Evolutionary conservation across 2,113 vertebrate species (phyloP).

Genomic region (Campylomormyrus tamandua): DNA sequence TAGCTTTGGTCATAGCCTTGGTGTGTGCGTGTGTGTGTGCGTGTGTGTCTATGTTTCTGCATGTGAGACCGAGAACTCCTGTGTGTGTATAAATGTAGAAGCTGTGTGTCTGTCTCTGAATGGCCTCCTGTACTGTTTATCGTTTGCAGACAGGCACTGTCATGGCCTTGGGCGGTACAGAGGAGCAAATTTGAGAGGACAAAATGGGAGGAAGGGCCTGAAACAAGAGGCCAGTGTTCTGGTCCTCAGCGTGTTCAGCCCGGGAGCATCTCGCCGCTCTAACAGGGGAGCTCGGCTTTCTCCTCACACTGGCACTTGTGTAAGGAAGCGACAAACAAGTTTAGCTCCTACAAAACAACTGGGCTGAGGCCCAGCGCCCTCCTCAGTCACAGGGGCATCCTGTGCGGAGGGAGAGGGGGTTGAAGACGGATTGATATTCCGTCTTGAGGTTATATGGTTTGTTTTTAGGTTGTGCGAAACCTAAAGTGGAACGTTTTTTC

Average conservation of each 20-base stretch:
- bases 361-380: background rate
- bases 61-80: background rate
- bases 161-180: background rate
- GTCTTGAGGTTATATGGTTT: background rate
- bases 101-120: background rate
- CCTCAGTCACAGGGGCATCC: background rate
- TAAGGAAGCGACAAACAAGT: background rate
- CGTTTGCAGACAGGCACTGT: background rate
- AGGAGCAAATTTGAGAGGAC: background rate
- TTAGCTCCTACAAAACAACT: background rate
- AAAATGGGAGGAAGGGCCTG: background rate
- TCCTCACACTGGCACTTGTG: background rate
- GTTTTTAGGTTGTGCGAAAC: background rate
- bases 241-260: background rate
- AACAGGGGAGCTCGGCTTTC: background rate
- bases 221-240: slow-evolving; percentile 8
- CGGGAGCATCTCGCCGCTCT: background rate
- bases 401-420: background rate
- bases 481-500: background rate
- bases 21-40: background rate
- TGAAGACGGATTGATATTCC: background rate
- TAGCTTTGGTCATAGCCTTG: background rate
- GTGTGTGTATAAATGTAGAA: background rate
- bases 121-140: background rate
- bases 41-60: background rate